phyloP scores from a whole-genome alignment of 2,888 invertebrate species.

The Dynastes maya region DNA sequence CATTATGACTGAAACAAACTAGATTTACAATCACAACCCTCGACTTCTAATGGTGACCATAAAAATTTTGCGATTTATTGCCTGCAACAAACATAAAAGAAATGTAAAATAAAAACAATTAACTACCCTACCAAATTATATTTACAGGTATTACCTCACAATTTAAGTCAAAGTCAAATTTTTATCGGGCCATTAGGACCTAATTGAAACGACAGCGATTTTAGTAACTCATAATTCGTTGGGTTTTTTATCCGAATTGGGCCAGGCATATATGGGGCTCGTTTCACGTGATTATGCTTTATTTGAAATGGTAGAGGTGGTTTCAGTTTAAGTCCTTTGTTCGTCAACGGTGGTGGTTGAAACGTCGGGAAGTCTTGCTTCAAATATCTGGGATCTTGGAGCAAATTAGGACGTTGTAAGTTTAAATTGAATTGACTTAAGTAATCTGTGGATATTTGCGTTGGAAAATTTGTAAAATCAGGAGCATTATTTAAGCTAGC shows the following conservation, averaged over 20 bases:
- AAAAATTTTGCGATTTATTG: slow-evolving; percentile 25
- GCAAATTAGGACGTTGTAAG: slow-evolving; percentile 16
- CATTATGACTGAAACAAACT: slow-evolving; percentile 7
- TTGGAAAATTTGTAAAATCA: background rate
- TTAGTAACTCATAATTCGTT: slow-evolving; percentile 59
- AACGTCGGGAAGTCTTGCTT: slow-evolving; percentile 24
- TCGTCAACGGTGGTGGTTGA: slow-evolving; percentile 41
- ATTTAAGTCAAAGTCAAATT: slow-evolving; percentile 49
- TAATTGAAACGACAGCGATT: slow-evolving; percentile 64
- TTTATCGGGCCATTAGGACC: slow-evolving; percentile 65
- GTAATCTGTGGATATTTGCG: slow-evolving; percentile 25
- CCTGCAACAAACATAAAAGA: slow-evolving; percentile 26
- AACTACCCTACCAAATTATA: background rate
- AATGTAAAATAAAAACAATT: background rate
- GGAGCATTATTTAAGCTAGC: slow-evolving; percentile 7
- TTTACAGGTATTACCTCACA: slow-evolving; percentile 36
- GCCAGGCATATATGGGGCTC: background rate
- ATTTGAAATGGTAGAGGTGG: slow-evolving; percentile 25
- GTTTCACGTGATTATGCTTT: slow-evolving; percentile 44
- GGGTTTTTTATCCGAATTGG: slow-evolving; percentile 9
- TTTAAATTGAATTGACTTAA: slow-evolving; percentile 11
- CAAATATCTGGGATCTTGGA: slow-evolving; percentile 47
- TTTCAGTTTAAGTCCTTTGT: slow-evolving; percentile 12
- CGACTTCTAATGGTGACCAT: slow-evolving; percentile 19
- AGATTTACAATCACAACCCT: background rate